Conservation (phyloP, 2,888 invertebrate species). For the Acanthosepion pharaonis region DNA sequence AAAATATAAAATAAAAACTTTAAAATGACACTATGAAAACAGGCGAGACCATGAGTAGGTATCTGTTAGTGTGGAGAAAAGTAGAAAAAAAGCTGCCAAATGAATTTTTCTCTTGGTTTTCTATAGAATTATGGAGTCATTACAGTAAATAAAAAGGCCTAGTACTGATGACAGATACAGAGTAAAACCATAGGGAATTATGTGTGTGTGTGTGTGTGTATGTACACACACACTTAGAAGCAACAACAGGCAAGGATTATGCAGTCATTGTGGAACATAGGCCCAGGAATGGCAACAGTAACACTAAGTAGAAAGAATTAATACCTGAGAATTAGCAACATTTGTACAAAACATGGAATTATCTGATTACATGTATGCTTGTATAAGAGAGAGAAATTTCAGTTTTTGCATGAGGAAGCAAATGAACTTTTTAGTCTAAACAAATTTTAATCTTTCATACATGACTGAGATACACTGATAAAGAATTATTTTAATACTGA, state of each 20-base stretch:
- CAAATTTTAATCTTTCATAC: neutral
- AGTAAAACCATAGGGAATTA: neutral
- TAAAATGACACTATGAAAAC: neutral
- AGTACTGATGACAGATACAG: neutral
- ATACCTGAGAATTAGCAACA: neutral
- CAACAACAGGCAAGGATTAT: neutral
- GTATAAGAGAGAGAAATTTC: neutral
- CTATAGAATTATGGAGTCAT: neutral
- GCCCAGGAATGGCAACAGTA: slow-evolving; percentile 3
- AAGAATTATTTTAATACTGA: neutral
- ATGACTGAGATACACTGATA: neutral
- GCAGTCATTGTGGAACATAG: neutral
- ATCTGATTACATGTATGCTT: neutral
- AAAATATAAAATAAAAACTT: too few relatives aligned
- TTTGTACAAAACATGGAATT: slow-evolving; percentile 33
- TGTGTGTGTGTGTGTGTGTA: neutral
- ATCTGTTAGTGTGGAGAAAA: neutral
- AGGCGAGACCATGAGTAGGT: neutral
- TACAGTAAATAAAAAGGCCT: neutral
- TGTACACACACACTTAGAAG: neutral
- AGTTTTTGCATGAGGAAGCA: neutral
- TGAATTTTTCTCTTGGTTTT: neutral
- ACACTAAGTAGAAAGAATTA: neutral
- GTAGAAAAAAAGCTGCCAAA: slow-evolving; percentile 12
- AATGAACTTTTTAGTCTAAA: neutral